Base-by-base conservation (phyloP, 2,888 invertebrate species). In the Boloria selene region DNA sequence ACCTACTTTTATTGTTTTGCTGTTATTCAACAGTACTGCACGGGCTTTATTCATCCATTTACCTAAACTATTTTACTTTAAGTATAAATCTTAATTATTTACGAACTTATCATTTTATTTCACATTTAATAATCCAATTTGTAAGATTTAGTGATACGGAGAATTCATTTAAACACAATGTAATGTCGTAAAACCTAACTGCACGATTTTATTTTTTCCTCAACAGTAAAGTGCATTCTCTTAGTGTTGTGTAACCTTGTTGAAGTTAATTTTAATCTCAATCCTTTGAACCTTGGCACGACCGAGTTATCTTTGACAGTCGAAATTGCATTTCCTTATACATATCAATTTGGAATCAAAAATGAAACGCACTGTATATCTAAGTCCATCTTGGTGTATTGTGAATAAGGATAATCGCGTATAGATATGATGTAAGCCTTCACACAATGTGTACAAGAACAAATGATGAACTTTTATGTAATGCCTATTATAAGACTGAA, bases 271-370 rank as follows among this genome's bases (percentile, higher is more conserved):
- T 52, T 42, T 58, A 47, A 53, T 67, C 50, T 63, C 51, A 51
- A 62, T 70, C 70, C 65, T 68, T 66, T 68, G 64, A 68, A 69
- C 68, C 61, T 64, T 60, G 64, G 18, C 63, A 67, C 50, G 59
- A 59, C 26, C 56, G 52, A 53, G 47, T 68, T 61, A 65, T 65
- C 65, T n/a, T 13, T 64, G 31, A 47, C 42, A 65, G 67, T 68
- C 68, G 54, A 54, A 62, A 69, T 69, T 68, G 61, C 63, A 61
- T 68, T 64, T 68, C 64, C 64, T 69, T 64, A 61, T 58, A 51
- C 42, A 38, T 56, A 26, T 58, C 18, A 13, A n/a, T 51, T 50
- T 50, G 17, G 31, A 59, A 50, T 59, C 17, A 59, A 49, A 59
- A 59, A 56, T 45, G 22, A n/a, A 38, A 26, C 5, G 18, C 10